These are phyloP conservation scores for Alligator sinensis DNA, from an alignment of 2,113 vertebrate genomes.

Conservation along the genomic window DNA sequence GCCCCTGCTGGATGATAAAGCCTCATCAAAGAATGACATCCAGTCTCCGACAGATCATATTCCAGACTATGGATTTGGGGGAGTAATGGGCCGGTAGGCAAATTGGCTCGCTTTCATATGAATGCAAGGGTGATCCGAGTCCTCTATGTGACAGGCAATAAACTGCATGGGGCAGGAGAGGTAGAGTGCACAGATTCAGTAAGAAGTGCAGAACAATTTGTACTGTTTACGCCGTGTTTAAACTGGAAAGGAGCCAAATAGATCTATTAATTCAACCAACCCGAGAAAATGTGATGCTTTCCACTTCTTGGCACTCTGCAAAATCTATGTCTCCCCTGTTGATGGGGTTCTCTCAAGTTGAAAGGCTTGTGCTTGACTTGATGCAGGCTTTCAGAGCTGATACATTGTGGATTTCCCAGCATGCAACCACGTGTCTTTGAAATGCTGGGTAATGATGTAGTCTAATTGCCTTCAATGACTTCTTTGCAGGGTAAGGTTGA, in stretches of 20 bases:
- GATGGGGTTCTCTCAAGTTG: not conserved
- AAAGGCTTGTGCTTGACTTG: not conserved
- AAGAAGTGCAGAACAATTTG: not conserved
- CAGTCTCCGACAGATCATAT: conserved; percentile 93
- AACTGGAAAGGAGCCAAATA: not conserved
- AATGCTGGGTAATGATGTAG: not conserved
- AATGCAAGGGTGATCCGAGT: rapidly evolving
- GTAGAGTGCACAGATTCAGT: not conserved
- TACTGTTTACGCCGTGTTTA: not conserved
- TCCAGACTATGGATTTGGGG: conserved; percentile 92
- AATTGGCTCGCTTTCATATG: not conserved
- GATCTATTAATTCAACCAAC: not conserved
- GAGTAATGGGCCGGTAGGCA: conserved; percentile 92
- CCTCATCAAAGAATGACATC: conserved; percentile 94
- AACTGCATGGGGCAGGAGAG: not conserved
- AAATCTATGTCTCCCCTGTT: not conserved
- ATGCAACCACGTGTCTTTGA: rapidly evolving
- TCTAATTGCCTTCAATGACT: not conserved
- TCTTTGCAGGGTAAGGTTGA: conserved; percentile 88
- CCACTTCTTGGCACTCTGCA: not conserved
- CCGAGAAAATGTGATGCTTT: not conserved
- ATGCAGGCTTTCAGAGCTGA: not conserved
- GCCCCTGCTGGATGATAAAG: conserved; percentile 93
- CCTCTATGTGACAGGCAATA: not conserved
- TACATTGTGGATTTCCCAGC: not conserved